A percentile compares a stretch with the other conserved stretches of the same genome.
phyloP scores from a whole-genome alignment of 2,888 invertebrate genomes.

The Athalia rosae region DNA sequence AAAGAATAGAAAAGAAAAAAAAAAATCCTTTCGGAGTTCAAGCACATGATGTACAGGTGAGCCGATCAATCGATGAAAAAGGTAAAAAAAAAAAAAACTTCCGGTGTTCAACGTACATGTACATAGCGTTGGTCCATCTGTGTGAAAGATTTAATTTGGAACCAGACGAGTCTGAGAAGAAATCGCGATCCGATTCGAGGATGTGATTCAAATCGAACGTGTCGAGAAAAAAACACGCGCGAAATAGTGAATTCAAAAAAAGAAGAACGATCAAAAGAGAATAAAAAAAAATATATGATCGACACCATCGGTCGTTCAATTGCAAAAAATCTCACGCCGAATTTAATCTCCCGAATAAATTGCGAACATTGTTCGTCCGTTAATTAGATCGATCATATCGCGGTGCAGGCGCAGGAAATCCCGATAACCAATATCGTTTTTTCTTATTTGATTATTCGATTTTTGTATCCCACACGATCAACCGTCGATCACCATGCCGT shows the following conservation, averaged over 20 bases:
- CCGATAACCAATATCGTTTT: not conserved
- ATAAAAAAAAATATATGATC: not conserved
- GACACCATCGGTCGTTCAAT: constrained; percentile 7
- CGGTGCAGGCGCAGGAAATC: not conserved
- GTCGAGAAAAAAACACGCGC: too few species aligned
- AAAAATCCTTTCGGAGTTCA: not conserved
- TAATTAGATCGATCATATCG: not conserved
- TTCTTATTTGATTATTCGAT: too few species aligned
- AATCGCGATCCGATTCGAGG: too few species aligned
- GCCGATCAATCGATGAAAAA: constrained; percentile 21
- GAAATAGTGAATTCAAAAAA: too few species aligned
- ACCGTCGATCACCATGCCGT: too few species aligned
- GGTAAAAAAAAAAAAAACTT: not conserved
- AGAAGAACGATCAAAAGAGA: not conserved
- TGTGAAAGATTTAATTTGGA: too few species aligned
- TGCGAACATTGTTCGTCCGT: constrained; percentile 7
- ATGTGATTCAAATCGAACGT: too few species aligned
- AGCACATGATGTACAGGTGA: not conserved
- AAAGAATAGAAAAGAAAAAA: not conserved
- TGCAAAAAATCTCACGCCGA: not conserved
- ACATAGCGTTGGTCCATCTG: too few species aligned
- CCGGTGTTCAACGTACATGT: too few species aligned
- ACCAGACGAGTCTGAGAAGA: too few species aligned
- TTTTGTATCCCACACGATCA: too few species aligned
- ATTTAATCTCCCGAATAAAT: constrained; percentile 11